Evolutionary conservation across 2,888 invertebrate species (phyloP), one percentile per base, ranked within the genome.

Genomic region (Agrilus cyanescens): DNA sequence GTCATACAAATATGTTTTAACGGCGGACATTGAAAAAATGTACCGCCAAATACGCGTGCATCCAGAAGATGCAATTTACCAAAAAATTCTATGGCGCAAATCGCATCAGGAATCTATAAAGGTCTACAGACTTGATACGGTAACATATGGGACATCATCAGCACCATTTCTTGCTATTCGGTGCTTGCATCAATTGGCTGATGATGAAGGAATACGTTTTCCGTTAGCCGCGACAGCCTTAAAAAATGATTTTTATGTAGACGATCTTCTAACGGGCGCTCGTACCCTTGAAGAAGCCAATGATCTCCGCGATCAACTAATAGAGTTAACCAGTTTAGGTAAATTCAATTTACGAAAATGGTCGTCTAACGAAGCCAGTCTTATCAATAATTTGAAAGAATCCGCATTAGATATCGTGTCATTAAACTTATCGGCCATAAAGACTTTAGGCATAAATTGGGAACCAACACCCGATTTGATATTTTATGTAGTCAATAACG

Each of bases 161-260:
- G n/a, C n/a, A n/a, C n/a, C n/a, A 3, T 56, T 42, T 37, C 34
- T 51, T 2, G 50, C 57, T 2, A 47, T 50, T 2, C 12, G 52
- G 14, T 46, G 47, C 13, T 32, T 57, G 6, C 43, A 50, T 8
- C 48, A 55, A 39, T 29, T 57, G 12, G 52, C 51, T 4, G 4
- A 44, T 4, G 49, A 51, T 16, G 49, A 50, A 37, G 12, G 18
- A 15, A n/a, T 32, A 4, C 32, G 12, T 1, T 52, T 43, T 39
- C 53, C 55, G 2, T 4, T 31, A 5, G 53, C 53, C n/a, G 39
- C 51, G 0, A 5, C 31, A 14, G 41, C 43, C 5, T 7, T 53
- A 12, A 13, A 14, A 3, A 30, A 41, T 3, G 50, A 56, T 20
- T 49, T 53, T 13, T 60, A 59, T 20, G 51, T 60, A n/a, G 57